Evolutionary conservation across 64 coral and sea anemone genomes (phyloP), one percentile per base, ranked within the genome.

Genomic region (Astreopora myriophthalma): DNA sequence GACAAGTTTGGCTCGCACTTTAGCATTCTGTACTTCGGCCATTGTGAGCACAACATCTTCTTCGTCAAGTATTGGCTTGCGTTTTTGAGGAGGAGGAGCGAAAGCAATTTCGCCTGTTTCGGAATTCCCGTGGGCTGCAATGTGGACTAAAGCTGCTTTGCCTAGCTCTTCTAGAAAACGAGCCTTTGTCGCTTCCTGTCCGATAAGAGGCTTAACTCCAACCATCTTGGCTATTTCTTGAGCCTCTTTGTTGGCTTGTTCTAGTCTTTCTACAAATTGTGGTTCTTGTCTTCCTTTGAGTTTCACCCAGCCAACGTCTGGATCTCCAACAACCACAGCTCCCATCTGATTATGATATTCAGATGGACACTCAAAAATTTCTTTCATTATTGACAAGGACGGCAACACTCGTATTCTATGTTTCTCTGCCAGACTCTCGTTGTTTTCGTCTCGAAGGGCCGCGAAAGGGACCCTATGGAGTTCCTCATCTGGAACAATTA

Each of bases 401-500:
- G 90, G 90, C 1, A 72, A 57, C 40, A 86, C 22, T 31, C 90
- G 34, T 20, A 92, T 85, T 46, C 90, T 37, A 9, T 86, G 73
- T 74, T 52, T 86, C n/a, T 86, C 90, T 13, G 71, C 70, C 0
- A 92, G 71, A 25, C 29, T 46, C 75, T 65, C 8, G 72, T 61
- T 87, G 69, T 51, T 49, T 38, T 75, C 34, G 25, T 93, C 49
- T 76, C 73, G 71, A 51, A 93, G 64, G 31, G 91, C 91, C 25
- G 83, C 80, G 34, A 86, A 93, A 9, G 83, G 83, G 14, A 93
- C 42, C 34, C 38, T 77, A 1, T 68, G 60, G 7, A 93, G 52
- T 30, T 40, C 31, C 34, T 34, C 91, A 57, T 93, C 91, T 37
- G 91, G 80, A 78, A 86, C 71, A 49, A 93, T 79, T 11, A 89